Percentiles rank a stretch among this genome's conserved stretches.
Conservation (phyloP, 2,888 invertebrate species). For the Rotaria macrura region DNA sequence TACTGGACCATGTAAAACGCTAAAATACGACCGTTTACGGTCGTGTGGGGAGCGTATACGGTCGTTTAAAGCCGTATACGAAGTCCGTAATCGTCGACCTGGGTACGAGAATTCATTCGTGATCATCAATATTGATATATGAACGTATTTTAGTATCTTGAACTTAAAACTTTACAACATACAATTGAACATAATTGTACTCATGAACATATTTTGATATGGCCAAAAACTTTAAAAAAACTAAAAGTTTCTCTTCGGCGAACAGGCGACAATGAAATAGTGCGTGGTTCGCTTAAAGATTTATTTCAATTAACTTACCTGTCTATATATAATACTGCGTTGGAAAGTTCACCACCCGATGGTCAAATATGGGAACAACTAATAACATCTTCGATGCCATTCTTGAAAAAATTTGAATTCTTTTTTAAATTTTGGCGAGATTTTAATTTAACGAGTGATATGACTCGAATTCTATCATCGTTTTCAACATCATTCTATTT, state of each 20-base stretch:
- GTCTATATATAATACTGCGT: not conserved
- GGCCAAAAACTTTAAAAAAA: not conserved
- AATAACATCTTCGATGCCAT: not conserved
- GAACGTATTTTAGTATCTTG: not conserved
- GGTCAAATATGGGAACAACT: not conserved
- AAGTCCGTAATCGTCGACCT: too few species aligned
- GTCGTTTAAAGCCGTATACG: too few species aligned
- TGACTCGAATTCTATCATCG: not conserved
- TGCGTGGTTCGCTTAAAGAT: not conserved
- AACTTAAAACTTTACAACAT: not conserved
- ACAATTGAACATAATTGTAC: not conserved
- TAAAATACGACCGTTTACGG: too few species aligned
- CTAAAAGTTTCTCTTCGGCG: not conserved
- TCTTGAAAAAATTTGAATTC: not conserved
- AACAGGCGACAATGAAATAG: not conserved
- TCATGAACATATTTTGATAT: not conserved
- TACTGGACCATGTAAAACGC: too few species aligned
- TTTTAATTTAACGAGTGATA: not conserved
- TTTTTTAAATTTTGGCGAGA: not conserved
- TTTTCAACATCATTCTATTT: not conserved
- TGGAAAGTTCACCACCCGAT: not conserved
- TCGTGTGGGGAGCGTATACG: too few species aligned
- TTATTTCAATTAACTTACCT: not conserved
- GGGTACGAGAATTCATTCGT: too few species aligned
- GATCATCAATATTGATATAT: too few species aligned